Evolutionary conservation across 2,797 vertebrate genomes (phyloP), one percentile per base, ranked within the genome.

Genomic region (Strix occidentalis): DNA sequence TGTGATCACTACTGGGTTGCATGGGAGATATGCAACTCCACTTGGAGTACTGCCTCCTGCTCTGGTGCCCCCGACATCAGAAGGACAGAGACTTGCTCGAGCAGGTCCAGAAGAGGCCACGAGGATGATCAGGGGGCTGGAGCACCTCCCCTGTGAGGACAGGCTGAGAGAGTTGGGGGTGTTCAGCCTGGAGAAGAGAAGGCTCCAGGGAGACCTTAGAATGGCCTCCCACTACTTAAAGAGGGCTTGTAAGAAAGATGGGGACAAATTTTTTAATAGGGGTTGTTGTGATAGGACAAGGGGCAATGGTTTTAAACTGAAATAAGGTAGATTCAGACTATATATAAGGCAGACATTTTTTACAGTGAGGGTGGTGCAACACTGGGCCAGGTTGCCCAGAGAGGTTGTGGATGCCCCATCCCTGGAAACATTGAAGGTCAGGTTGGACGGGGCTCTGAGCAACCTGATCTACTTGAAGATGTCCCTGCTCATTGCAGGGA

Each of bases 71-170:
- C 45, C 19, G 19, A 46, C 45, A 46, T 10, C 19, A 21, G 16
- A 48, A 1, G 33, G 18, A 65, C 39, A 12, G 0, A 10, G 29
- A 66, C 4, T 16, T 58, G 12, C 1, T 53, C 20, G 17, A 70
- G 20, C 0, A 0, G 20, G 15, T 7, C 39, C 53, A 56, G 35
- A 37, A 9, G 31, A 68, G 26, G 26, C 4, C 23, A 26, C 5
- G 1, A 9, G 41, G 3, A 37, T 8, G 4, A 3, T 35, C 5
- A 0, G 7, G 16, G 31, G 25, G 4, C 1, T 20, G 37, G 28
- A 57, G 0, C 20, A 10, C 2, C 25, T 66, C 24, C 53, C 0
- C n/a, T 41, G 0, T 10, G 10, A 23, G 1, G 60, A 17, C 1
- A 16, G 39, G 8, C 14, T 79, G 60, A 13, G n/a, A 46, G 46